Conservation (phyloP, 92 coral and sea anemone genomes). For the Umimayanthus kanabou region DNA sequence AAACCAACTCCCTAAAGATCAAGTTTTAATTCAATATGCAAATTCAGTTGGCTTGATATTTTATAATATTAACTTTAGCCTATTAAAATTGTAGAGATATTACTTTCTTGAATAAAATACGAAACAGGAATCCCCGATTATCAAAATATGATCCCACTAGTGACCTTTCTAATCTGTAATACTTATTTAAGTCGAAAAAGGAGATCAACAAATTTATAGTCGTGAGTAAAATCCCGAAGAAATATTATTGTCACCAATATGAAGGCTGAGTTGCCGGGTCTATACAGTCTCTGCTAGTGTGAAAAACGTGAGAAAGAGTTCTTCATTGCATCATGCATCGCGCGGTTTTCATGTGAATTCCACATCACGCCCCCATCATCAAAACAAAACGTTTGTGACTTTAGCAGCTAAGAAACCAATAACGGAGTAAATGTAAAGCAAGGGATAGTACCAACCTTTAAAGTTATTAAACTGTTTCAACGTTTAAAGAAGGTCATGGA, state of each 20-base stretch:
- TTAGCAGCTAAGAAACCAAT: background rate
- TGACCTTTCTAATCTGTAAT: background rate
- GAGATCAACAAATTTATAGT: background rate
- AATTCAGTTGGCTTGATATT: background rate
- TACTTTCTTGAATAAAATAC: background rate
- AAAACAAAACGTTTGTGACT: background rate
- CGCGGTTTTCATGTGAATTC: conserved; percentile 23
- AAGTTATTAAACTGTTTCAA: background rate
- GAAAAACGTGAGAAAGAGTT: background rate
- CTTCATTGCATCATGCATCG: background rate
- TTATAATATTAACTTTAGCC: background rate
- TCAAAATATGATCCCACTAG: background rate
- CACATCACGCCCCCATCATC: conserved; percentile 22
- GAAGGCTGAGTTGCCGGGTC: background rate
- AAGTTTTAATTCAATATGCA: conserved; percentile 31
- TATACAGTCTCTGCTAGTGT: background rate
- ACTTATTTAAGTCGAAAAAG: background rate
- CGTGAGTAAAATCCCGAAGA: background rate
- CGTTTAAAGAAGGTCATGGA: background rate
- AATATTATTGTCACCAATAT: background rate
- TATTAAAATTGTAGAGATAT: background rate
- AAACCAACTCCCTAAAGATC: background rate
- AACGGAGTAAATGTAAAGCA: background rate
- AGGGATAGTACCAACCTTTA: background rate
- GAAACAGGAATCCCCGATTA: background rate